Evolutionary conservation across 2,888 invertebrate species (phyloP).

Genomic region (Biston stratarius): DNA sequence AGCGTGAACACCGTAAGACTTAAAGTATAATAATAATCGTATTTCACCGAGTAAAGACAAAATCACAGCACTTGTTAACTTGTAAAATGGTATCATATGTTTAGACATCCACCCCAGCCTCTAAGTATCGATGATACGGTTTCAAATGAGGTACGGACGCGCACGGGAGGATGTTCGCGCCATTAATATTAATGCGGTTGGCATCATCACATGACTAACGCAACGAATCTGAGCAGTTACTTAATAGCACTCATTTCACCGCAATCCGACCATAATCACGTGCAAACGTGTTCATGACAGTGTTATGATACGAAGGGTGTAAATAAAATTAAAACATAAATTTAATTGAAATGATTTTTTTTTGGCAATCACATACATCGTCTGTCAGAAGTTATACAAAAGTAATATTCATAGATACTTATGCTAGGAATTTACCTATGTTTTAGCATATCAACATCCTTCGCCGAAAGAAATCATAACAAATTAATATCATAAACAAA

Average conservation of each 20-base stretch:
- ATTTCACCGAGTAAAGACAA: background rate
- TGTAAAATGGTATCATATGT: background rate
- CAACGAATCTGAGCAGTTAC: constrained; percentile 20
- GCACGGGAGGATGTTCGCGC: constrained; percentile 9
- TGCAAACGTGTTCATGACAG: constrained; percentile 7
- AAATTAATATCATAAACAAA: no score
- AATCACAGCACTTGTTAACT: background rate
- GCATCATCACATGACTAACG: constrained; percentile 32
- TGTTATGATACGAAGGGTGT: constrained; percentile 10
- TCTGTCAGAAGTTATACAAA: no score
- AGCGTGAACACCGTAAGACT: no score
- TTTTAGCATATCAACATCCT: no score
- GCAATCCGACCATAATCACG: constrained; percentile 15
- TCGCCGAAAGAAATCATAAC: no score
- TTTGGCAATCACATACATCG: no score
- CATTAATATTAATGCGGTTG: constrained; percentile 37
- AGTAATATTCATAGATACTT: no score
- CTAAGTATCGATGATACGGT: constrained; percentile 12
- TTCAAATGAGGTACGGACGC: constrained; percentile 17
- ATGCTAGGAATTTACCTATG: no score
- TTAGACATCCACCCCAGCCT: background rate
- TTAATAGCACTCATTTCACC: constrained; percentile 25
- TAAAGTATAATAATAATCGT: no score
- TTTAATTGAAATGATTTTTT: background rate
- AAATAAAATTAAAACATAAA: background rate